These are phyloP conservation scores for Drosophila mauritiana DNA, from an alignment of 1,140 invertebrate species.

Conservation along the genomic window DNA sequence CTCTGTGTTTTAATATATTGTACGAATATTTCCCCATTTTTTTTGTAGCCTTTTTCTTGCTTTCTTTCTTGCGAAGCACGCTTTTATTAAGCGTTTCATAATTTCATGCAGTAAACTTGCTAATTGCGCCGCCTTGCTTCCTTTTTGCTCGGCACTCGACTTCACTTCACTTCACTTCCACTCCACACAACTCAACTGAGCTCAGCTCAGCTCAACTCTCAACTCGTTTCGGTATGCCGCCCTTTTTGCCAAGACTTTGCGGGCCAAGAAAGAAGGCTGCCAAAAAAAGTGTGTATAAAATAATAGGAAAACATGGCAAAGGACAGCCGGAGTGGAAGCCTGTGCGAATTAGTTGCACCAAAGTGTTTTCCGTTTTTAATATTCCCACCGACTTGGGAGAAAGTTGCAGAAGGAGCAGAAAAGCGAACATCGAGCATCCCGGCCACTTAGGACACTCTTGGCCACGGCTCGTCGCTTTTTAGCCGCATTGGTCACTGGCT, in stretches of 20 bases:
- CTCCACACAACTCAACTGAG: slow-evolving; percentile 32
- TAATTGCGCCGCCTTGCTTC: slow-evolving; percentile 74
- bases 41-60: slow-evolving; percentile 5
- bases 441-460: slow-evolving; percentile 60
- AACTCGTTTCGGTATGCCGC: slow-evolving; percentile 45
- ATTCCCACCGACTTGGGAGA: slow-evolving; percentile 65
- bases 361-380: slow-evolving; percentile 83
- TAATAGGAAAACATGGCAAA: slow-evolving; percentile 47
- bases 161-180: slow-evolving; percentile 21
- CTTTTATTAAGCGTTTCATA: slow-evolving; percentile 80
- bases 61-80: slow-evolving; percentile 7
- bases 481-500: slow-evolving; percentile 41
- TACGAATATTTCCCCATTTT: slow-evolving; percentile 33
- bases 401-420: slow-evolving; percentile 37
- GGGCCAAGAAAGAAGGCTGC: slow-evolving; percentile 65
- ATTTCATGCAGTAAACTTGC: slow-evolving; percentile 82
- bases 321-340: slow-evolving; percentile 33
- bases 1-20: slow-evolving; percentile 49
- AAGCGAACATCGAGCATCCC: slow-evolving; percentile 3
- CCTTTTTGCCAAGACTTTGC: slow-evolving; percentile 45
- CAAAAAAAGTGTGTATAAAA: slow-evolving; percentile 59
- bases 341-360: slow-evolving; percentile 72
- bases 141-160: slow-evolving; percentile 60
- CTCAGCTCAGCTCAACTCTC: slow-evolving; percentile 1
- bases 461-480: slow-evolving; percentile 49